A percentile compares a stretch with the other conserved stretches of the same genome.
These are phyloP conservation scores for Aethina tumida DNA, from an alignment of 1,140 invertebrate genomes.

Conservation along the genomic window DNA sequence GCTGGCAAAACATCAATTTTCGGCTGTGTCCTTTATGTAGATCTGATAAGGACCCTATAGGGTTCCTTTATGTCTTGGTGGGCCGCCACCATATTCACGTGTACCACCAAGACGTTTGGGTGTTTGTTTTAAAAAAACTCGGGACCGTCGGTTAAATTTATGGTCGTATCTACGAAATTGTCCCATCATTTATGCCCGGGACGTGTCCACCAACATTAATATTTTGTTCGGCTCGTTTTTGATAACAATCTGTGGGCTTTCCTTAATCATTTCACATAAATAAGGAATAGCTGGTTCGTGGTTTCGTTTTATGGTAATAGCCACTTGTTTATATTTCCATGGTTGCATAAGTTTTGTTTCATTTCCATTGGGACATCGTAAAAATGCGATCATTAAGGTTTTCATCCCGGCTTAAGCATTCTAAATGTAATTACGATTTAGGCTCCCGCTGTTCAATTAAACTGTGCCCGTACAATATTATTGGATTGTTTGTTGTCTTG, in stretches of 20 bases:
- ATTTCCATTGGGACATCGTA: no score
- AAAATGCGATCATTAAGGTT: no score
- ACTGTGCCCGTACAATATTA: no score
- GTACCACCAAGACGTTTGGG: neutral
- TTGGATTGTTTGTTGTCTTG: no score
- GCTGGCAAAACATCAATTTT: conserved; percentile 30
- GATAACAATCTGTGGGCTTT: conserved; percentile 17
- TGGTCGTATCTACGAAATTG: conserved; percentile 18
- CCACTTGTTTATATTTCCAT: conserved; percentile 7
- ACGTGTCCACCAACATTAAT: conserved; percentile 18
- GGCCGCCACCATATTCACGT: neutral
- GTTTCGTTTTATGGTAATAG: conserved; percentile 9
- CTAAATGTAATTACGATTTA: no score
- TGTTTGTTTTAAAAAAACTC: neutral
- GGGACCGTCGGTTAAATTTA: conserved; percentile 13
- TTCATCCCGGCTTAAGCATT: no score
- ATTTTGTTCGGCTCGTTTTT: conserved; percentile 18
- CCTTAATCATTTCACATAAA: conserved; percentile 16
- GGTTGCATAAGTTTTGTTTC: conserved; percentile 8
- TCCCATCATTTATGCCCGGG: conserved; percentile 21
- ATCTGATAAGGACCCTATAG: conserved; percentile 23
- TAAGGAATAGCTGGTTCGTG: conserved; percentile 7
- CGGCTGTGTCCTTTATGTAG: conserved; percentile 16
- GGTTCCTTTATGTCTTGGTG: conserved; percentile 7
- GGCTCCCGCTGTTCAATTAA: no score